Evolutionary conservation across 37 sponge, comb jelly and placozoan species (phyloP).

Genomic region (Agelas oroides): DNA sequence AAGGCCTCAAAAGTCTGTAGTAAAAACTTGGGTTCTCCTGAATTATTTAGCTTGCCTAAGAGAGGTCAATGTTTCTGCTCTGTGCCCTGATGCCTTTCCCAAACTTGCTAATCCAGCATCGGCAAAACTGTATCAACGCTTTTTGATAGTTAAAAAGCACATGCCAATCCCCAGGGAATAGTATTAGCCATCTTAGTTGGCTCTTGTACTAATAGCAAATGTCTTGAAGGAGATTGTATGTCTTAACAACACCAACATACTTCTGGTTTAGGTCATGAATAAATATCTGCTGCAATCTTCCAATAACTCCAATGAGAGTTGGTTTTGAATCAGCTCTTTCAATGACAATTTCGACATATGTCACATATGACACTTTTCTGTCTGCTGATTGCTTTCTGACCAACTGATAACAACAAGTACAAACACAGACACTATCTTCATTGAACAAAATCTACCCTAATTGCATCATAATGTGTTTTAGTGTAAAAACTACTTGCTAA

Average conservation of each 20-base stretch:
- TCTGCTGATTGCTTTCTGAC: neutral
- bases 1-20: slow-evolving; percentile 42
- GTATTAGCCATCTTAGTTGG: neutral
- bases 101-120: slow-evolving; percentile 9
- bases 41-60: slow-evolving; percentile 45
- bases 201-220: neutral
- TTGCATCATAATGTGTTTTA: no score
- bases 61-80: slow-evolving; percentile 8
- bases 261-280: neutral
- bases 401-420: no score
- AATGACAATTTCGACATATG: neutral
- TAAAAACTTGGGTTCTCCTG: slow-evolving; percentile 41
- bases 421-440: no score
- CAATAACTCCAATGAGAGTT: no score
- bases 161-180: slow-evolving; percentile 7
- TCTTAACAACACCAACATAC: neutral
- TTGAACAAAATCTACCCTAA: no score
- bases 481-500: no score
- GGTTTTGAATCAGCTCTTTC: no score
- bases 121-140: slow-evolving; percentile 17
- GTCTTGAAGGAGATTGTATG: neutral
- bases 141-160: neutral
- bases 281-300: no score
- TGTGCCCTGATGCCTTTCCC: neutral
- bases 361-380: neutral